Percentiles rank a stretch among this genome's conserved stretches.
phyloP scores from a whole-genome alignment of 2,113 vertebrate genomes.

The Engystomops pustulosus region DNA sequence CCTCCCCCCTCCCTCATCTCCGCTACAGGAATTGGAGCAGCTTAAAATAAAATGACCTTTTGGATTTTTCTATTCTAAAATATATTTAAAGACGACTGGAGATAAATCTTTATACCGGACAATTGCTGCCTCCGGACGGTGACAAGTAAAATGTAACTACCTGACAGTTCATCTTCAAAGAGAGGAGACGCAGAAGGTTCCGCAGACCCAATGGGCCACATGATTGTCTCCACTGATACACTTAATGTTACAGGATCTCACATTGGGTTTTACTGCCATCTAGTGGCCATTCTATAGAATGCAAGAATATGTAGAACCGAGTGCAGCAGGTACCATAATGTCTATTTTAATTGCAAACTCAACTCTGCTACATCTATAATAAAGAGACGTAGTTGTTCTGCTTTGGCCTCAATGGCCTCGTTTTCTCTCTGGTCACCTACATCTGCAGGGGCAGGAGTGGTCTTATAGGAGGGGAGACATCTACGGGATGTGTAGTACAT shows the following conservation, averaged over 20 bases:
- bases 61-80: background rate
- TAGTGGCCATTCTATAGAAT: slow-evolving; percentile 1
- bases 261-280: slow-evolving; percentile 19
- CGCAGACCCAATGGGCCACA: background rate
- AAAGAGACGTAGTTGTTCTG: no score
- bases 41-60: slow-evolving; percentile 22
- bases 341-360: background rate
- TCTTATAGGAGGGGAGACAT: no score
- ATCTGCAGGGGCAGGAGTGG: no score
- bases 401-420: no score
- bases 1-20: background rate
- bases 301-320: no score
- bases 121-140: background rate
- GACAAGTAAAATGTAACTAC: background rate
- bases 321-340: no score
- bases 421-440: no score
- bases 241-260: background rate
- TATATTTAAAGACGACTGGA: background rate
- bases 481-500: no score
- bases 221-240: background rate
- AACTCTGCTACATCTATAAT: background rate
- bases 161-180: background rate
- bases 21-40: background rate
- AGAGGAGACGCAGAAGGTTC: background rate
- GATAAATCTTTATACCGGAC: background rate